Percentiles rank a stretch among this genome's conserved stretches.
These are phyloP conservation scores for Palythoa grandiflora DNA, from an alignment of 92 coral and sea anemone genomes.

Conservation along the genomic window DNA sequence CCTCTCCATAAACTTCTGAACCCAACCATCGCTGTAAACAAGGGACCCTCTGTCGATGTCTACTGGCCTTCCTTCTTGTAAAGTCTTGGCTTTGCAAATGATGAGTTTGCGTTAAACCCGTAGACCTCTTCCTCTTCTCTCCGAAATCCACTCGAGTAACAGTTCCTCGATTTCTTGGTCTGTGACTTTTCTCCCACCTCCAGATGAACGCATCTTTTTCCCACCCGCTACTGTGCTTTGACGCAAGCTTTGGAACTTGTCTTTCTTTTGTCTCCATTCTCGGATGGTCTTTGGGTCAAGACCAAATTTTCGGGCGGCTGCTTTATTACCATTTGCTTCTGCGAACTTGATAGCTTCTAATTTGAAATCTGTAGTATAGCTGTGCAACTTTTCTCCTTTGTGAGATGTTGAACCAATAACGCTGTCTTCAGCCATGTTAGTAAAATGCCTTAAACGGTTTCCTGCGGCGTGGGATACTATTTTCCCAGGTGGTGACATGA, in stretches of 20 bases:
- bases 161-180: conserved; percentile 39
- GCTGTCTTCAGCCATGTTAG: too few relatives aligned
- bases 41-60: not conserved
- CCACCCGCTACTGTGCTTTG: conserved; percentile 35
- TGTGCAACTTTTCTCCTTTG: conserved; percentile 1
- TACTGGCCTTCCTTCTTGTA: conserved; percentile 51
- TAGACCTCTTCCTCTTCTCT: conserved; percentile 54
- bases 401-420: conserved; percentile 6
- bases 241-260: conserved; percentile 27
- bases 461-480: too few relatives aligned
- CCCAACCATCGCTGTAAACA: conserved; percentile 51
- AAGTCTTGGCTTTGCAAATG: not conserved
- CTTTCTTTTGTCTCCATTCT: conserved; percentile 54
- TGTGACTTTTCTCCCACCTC: conserved; percentile 56
- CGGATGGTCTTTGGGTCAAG: conserved; percentile 30
- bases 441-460: too few relatives aligned
- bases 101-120: conserved; percentile 52
- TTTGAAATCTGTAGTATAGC: conserved; percentile 16
- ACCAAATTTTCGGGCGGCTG: not conserved
- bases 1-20: conserved; percentile 56
- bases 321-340: conserved; percentile 16
- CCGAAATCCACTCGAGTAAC: conserved; percentile 54
- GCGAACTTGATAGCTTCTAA: not conserved
- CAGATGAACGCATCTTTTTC: conserved; percentile 27
- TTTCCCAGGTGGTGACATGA: too few relatives aligned